phyloP scores from a whole-genome alignment of 2,888 invertebrate species.

The Drosophila paracracens region DNA sequence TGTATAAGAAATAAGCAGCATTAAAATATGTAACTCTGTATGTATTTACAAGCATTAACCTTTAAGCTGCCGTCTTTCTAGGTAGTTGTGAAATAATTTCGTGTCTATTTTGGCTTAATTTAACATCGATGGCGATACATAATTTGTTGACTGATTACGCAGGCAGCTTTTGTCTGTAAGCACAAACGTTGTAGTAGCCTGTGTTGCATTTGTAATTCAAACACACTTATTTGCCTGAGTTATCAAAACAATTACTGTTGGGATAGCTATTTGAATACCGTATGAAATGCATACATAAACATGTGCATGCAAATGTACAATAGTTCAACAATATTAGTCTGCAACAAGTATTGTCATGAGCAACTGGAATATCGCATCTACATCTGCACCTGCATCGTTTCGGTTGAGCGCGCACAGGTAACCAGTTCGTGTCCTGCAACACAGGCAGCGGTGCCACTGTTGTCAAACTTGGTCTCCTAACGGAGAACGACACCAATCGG shows the following conservation, averaged over 20 bases:
- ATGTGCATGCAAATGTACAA: background rate
- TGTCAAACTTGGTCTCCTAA: slow-evolving; percentile 36
- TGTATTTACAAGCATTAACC: background rate
- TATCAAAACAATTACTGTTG: background rate
- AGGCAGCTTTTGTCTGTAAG: background rate
- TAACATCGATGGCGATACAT: background rate
- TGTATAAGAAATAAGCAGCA: background rate
- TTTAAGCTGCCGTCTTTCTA: background rate
- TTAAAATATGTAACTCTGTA: background rate
- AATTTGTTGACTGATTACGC: background rate
- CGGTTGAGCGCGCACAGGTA: slow-evolving; percentile 25
- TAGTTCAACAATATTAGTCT: background rate
- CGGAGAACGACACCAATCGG: slow-evolving; percentile 5
- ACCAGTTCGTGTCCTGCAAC: slow-evolving; percentile 9
- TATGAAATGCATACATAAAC: background rate
- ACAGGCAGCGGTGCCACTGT: slow-evolving; percentile 28
- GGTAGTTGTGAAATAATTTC: background rate
- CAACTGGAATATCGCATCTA: background rate
- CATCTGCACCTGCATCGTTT: slow-evolving; percentile 31
- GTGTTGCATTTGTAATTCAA: background rate
- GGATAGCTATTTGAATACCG: background rate
- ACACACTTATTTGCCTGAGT: background rate
- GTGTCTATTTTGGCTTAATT: background rate
- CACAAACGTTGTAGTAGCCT: background rate
- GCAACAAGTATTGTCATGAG: background rate